Conservation (phyloP, 2,113 vertebrate species). For the Cyanocitta stelleri region DNA sequence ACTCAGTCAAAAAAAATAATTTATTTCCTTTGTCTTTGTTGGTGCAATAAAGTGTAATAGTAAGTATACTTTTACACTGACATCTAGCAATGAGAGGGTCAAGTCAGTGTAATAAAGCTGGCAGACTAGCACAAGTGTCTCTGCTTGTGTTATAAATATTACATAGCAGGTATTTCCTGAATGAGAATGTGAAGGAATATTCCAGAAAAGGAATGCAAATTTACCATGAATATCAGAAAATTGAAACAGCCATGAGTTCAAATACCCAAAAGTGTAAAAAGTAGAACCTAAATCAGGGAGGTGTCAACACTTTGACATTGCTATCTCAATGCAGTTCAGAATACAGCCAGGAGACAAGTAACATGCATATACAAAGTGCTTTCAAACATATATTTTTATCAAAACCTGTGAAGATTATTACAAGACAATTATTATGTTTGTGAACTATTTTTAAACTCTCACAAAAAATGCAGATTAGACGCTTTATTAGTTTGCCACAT, state of each 20-base stretch:
- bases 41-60: slow-evolving; percentile 11
- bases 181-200: background rate
- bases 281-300: background rate
- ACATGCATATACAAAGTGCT: background rate
- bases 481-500: background rate
- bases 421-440: background rate
- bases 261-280: background rate
- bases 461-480: background rate
- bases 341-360: background rate
- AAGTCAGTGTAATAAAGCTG: slow-evolving; percentile 26
- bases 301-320: background rate
- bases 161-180: background rate
- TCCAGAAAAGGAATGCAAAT: slow-evolving; percentile 15
- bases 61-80: slow-evolving; percentile 20
- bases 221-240: background rate
- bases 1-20: slow-evolving; percentile 23
- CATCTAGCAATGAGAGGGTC: slow-evolving; percentile 23
- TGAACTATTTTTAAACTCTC: background rate
- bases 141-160: slow-evolving; percentile 29
- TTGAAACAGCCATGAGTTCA: background rate
- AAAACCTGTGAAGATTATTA: background rate
- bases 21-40: slow-evolving; percentile 21
- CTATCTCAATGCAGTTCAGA: background rate
- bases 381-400: background rate
- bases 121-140: background rate